Conservation (phyloP, 2,888 invertebrate species). For the Heliconius sara region DNA sequence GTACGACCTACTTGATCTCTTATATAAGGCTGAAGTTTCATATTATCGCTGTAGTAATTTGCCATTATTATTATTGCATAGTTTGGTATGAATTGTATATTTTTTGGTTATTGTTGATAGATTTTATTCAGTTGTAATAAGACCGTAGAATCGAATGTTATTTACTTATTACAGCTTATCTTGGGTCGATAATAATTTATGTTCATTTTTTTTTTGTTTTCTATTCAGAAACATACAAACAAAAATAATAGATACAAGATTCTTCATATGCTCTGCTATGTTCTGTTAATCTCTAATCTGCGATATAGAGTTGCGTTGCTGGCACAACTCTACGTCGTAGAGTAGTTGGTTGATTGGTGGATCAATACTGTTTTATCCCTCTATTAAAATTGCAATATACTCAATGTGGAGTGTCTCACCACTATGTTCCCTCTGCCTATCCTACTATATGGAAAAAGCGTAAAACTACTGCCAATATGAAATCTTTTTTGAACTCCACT, state of each 20-base stretch:
- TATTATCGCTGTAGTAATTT: conserved; percentile 9
- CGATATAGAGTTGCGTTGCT: too few relatives aligned
- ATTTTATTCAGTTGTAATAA: too few relatives aligned
- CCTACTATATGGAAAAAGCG: neutral
- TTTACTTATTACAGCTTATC: too few relatives aligned
- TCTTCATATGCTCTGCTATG: too few relatives aligned
- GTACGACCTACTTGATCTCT: conserved; percentile 68
- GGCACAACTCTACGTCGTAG: too few relatives aligned
- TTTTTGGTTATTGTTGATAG: neutral
- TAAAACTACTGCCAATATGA: neutral
- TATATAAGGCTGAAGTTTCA: conserved; percentile 24
- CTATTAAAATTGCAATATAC: neutral
- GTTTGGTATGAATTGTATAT: neutral
- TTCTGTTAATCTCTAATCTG: too few relatives aligned
- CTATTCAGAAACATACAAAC: too few relatives aligned
- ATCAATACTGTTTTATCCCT: neutral
- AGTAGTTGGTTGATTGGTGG: too few relatives aligned
- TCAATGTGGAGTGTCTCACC: neutral
- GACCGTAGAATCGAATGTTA: too few relatives aligned
- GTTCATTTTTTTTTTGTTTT: too few relatives aligned
- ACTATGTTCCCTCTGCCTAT: neutral
- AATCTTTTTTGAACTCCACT: neutral
- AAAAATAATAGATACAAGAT: too few relatives aligned
- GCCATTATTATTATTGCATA: neutral
- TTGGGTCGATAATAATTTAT: too few relatives aligned